Base-by-base conservation (phyloP, 2,888 invertebrate species). In the Argyresthia goedartella region DNA sequence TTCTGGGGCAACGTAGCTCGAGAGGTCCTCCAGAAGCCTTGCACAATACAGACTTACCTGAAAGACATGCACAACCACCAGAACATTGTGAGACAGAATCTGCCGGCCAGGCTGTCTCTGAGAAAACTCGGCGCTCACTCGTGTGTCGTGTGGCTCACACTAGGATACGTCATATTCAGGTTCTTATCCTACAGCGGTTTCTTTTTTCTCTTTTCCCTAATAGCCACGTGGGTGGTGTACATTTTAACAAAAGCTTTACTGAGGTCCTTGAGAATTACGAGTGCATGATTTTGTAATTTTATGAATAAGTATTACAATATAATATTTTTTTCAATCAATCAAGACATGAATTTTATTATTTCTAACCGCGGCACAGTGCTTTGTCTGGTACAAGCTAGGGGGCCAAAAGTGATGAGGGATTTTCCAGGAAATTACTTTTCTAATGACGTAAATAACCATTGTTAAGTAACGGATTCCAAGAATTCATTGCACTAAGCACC, bases 21-120 rank as follows among this genome's bases (percentile, higher is more conserved):
- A 14, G 91, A 91, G 66, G 65, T 93, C 11, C 65, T 94, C 42
- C 86, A n/a, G n/a, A n/a, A n/a, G 15, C 93, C 94, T 0, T 87
- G 88, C 14, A 88, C 88, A 2, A 88, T 91, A 47, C 88, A 89
- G 54, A 87, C 85, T 8, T 89, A 91, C 55, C 89, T 91, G 16
- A 93, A 92, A 66, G 87, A 88, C 8, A 62, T 70, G 6, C 75
- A 80, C n/a, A 88, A 89, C 56, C 84, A 88, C 56, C 89, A 90
- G 36, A 87, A 84, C n/a, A n/a, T n/a, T n/a, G n/a, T n/a, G 10
- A 81, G 87, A 46, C 81, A 85, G 55, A 79, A 88, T 25, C 73
- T 94, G 46, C 92, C 92, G 0, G 90, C 94, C 1, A 78, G 94
- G 49, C 61, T 94, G 8, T 91, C 91, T 48, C 73, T 95, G 48